Percentiles rank a stretch among this genome's conserved stretches.
Evolutionary conservation across 1,140 invertebrate species (phyloP).

Genomic region (Bombus difficillimus): DNA sequence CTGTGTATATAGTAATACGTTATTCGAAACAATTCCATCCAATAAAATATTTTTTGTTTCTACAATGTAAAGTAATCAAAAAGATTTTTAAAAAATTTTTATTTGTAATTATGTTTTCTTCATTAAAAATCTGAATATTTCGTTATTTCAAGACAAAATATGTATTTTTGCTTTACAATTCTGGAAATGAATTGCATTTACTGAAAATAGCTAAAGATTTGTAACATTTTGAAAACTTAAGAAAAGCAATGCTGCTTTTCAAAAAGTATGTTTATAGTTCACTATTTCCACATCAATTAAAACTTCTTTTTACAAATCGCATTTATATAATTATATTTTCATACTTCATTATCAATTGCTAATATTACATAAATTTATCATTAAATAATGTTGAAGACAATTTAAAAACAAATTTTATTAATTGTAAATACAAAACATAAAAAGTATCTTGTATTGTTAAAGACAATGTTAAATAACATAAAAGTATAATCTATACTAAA

Average conservation of each 20-base stretch:
- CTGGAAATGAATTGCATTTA: neutral
- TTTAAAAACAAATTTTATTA: slow-evolving; percentile 20
- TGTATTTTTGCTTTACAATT: neutral
- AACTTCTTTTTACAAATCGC: slow-evolving; percentile 4
- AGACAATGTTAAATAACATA: slow-evolving; percentile 2
- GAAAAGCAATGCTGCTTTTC: slow-evolving; percentile 11
- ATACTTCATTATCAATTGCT: neutral
- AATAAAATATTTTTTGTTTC: slow-evolving; percentile 26
- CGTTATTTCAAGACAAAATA: neutral
- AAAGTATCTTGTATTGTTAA: neutral
- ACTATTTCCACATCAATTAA: slow-evolving; percentile 16
- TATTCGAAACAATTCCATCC: slow-evolving; percentile 44
- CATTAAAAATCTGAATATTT: neutral
- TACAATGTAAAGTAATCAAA: neutral
- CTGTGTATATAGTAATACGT: slow-evolving; percentile 38
- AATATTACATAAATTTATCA: slow-evolving; percentile 23
- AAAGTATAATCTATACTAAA: slow-evolving; percentile 3
- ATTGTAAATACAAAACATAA: slow-evolving; percentile 41
- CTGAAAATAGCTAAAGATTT: slow-evolving; percentile 13
- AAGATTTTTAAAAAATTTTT: neutral
- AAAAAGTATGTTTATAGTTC: neutral
- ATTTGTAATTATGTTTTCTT: slow-evolving; percentile 4
- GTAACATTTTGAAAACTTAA: slow-evolving; percentile 49
- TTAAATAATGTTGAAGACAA: slow-evolving; percentile 42
- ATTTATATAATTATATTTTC: slow-evolving; percentile 32